Percentiles rank a stretch among this genome's conserved stretches.
Evolutionary conservation across 2,888 invertebrate species (phyloP).

Genomic region (Philaethria dido): DNA sequence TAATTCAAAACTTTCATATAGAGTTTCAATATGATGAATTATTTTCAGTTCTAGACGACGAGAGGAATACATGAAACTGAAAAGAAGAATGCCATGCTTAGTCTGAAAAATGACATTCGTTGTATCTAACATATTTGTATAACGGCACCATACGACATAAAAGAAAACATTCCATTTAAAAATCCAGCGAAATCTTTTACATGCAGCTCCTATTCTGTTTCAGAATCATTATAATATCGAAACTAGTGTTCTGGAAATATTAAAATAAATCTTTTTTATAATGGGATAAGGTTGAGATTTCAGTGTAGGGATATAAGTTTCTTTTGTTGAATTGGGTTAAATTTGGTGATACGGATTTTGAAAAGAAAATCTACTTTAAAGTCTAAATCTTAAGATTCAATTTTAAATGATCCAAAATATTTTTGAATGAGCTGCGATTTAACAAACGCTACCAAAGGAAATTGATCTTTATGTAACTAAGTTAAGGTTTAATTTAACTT

Average conservation of each 20-base stretch:
- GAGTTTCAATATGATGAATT: neutral
- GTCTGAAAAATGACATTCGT: conserved; percentile 20
- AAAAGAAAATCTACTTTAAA: conserved; percentile 16
- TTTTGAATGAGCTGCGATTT: conserved; percentile 29
- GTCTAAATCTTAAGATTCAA: conserved; percentile 11
- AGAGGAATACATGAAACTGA: neutral
- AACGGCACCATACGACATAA: conserved; percentile 33
- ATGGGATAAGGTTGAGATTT: conserved; percentile 29
- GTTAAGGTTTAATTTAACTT: conserved; percentile 56
- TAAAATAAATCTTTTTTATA: conserved; percentile 23
- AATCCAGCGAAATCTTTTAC: conserved; percentile 53
- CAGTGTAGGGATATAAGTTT: conserved; percentile 15
- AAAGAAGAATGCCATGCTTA: conserved; percentile 4
- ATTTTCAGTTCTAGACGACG: neutral
- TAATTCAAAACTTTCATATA: too few relatives aligned
- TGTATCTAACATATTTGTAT: conserved; percentile 34
- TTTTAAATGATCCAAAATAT: conserved; percentile 17
- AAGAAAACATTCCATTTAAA: conserved; percentile 42
- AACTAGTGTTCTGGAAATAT: conserved; percentile 28
- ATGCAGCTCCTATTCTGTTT: conserved; percentile 56
- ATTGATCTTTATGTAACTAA: conserved; percentile 27
- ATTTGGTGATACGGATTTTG: conserved; percentile 26
- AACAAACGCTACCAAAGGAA: conserved; percentile 24
- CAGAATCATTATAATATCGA: conserved; percentile 62
- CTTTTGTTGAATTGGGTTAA: conserved; percentile 41